Base-by-base conservation (phyloP, 2,113 vertebrate genomes). In the Fulica atra region DNA sequence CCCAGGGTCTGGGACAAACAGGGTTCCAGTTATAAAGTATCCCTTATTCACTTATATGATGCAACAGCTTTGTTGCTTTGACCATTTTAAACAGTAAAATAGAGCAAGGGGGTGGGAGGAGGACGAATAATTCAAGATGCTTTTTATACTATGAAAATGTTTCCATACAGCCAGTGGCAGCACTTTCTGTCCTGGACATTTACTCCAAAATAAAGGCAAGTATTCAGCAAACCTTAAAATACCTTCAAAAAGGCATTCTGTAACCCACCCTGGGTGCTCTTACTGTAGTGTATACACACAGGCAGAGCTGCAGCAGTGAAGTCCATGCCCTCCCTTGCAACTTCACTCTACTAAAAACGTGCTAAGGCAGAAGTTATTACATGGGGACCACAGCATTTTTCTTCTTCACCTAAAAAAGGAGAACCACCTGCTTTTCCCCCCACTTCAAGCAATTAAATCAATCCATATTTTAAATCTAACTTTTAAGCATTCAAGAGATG, bases 261-360 rank as follows among this genome's bases (percentile, higher is more conserved):
- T 25, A 70, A 18, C 9, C 20, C 6, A 15, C 25, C 16, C 20
- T 19, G 11, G 13, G 18, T 25, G 36, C 35, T 54, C 61, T 92
- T 16, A 56, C 23, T 26, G 3, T 13, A 44, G 36, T 3, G n/a
- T 3, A 26, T 0, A n/a, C 11, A 33, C 8, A 31, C 16, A 50
- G 24, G 63, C 20, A 65, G 33, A 72, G 26, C 54, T 72, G n/a
- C 24, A 66, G 38, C 48, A 68, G 16, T 38, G 16, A 23, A 65
- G 21, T 20, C 64, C 54, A n/a, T 38, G 18, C 7, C 35, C 59
- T 73, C 40, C 26, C 16, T 28, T n/a, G 3, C 31, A 69, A 77
- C 35, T 18, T 80, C 16, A 11, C 31, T 19, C 14, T 5, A 28
- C 0, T 2, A 11, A 84, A 65, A 48, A 4, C 0, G 1, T 77